Conservation (phyloP, 2,888 invertebrate genomes). For the Isotomurus palustris region DNA sequence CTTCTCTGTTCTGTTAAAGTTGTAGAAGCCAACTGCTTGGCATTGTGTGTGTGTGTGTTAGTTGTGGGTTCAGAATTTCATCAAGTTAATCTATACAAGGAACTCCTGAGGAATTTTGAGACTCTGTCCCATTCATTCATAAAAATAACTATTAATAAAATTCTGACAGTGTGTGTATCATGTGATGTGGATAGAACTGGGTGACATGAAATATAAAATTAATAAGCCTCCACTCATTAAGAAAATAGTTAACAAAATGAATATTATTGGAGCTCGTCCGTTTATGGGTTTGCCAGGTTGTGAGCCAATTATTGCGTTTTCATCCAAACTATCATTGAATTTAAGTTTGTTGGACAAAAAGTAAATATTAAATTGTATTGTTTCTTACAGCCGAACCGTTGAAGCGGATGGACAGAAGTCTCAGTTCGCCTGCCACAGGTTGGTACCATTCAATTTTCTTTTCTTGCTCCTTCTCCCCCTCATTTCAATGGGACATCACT, state of each 20-base stretch:
- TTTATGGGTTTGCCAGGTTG: conserved; percentile 32
- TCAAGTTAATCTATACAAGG: too few relatives aligned
- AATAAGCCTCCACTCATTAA: neutral
- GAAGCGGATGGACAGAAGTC: conserved; percentile 45
- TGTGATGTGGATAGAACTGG: too few relatives aligned
- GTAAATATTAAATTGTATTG: conserved; percentile 10
- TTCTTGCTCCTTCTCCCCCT: conserved; percentile 15
- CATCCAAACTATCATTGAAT: neutral
- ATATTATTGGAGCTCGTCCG: conserved; percentile 27
- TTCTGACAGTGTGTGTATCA: too few relatives aligned
- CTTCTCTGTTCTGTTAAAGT: too few relatives aligned
- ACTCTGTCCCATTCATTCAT: too few relatives aligned
- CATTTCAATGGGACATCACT: too few relatives aligned
- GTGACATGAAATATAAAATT: too few relatives aligned
- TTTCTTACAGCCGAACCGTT: conserved; percentile 42
- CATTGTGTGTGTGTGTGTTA: too few relatives aligned
- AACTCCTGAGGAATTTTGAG: too few relatives aligned
- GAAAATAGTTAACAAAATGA: conserved; percentile 24
- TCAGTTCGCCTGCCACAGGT: conserved; percentile 46
- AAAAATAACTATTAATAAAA: too few relatives aligned
- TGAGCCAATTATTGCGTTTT: neutral
- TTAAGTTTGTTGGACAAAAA: neutral
- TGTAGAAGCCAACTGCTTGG: too few relatives aligned
- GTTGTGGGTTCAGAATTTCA: too few relatives aligned
- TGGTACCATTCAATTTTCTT: conserved; percentile 20